These are phyloP conservation scores for Cinclus cinclus DNA, from an alignment of 2,113 vertebrate species.

Conservation along the genomic window DNA sequence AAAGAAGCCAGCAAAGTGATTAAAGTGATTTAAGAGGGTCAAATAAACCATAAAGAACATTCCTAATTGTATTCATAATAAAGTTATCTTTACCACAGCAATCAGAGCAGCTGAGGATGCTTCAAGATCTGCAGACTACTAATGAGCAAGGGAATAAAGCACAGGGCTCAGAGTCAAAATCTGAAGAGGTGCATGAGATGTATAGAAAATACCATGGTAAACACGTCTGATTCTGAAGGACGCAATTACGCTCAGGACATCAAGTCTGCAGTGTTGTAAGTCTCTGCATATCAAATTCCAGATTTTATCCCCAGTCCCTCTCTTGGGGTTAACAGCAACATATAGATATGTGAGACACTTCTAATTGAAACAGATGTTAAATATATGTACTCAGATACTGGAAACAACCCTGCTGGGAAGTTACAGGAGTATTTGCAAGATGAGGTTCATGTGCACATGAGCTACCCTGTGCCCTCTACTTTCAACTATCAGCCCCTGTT, in stretches of 20 bases:
- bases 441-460: rapidly evolving
- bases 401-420: background rate
- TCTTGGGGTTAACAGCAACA: background rate
- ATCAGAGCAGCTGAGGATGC: background rate
- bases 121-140: background rate
- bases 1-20: background rate
- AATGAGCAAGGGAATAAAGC: background rate
- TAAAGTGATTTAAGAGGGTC: constrained; percentile 11
- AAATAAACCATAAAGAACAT: constrained; percentile 19
- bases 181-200: background rate
- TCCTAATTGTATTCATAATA: background rate
- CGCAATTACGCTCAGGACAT: background rate
- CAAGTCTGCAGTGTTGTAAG: background rate
- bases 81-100: background rate
- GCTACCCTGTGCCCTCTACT: background rate
- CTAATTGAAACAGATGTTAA: background rate
- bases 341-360: background rate
- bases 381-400: background rate
- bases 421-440: background rate
- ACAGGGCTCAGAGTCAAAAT: background rate
- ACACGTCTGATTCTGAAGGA: background rate
- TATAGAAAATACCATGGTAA: background rate
- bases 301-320: background rate
- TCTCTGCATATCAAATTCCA: background rate
- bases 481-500: background rate